Conservation (phyloP, 2,797 vertebrate species). For the Strix occidentalis region DNA sequence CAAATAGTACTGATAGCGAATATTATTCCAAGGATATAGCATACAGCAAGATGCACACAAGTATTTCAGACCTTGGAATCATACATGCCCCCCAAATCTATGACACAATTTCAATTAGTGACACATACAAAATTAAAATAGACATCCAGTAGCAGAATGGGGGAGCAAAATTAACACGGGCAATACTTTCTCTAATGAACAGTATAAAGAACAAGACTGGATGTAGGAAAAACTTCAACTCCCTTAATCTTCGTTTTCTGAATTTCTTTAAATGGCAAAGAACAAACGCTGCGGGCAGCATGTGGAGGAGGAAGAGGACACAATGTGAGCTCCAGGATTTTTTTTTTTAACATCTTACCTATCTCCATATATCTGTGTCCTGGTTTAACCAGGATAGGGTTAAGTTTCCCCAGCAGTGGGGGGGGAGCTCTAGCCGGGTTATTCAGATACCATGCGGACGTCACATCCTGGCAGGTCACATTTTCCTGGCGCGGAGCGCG, state of each 20-base stretch:
- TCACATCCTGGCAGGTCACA: no score
- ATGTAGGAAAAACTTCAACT: not conserved
- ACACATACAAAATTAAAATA: not conserved
- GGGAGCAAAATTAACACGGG: not conserved
- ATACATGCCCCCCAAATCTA: rapidly evolving
- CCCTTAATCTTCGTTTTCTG: not conserved
- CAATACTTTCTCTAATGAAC: not conserved
- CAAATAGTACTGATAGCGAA: not conserved
- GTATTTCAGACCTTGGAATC: not conserved
- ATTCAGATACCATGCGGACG: no score
- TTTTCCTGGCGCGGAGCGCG: no score
- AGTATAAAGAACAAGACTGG: not conserved
- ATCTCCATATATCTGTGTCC: rapidly evolving
- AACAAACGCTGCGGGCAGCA: rapidly evolving
- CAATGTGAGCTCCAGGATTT: not conserved
- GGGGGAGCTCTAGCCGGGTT: no score
- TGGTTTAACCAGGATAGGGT: no score
- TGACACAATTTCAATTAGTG: not conserved
- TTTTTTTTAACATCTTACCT: not conserved
- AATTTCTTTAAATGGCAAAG: not conserved
- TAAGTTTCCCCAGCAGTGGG: no score
- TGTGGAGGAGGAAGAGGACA: not conserved
- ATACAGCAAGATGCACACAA: not conserved
- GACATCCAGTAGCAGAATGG: not conserved
- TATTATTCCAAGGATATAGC: not conserved